Evolutionary conservation across 2,113 vertebrate genomes (phyloP).

Genomic region (Labeo rohita): DNA sequence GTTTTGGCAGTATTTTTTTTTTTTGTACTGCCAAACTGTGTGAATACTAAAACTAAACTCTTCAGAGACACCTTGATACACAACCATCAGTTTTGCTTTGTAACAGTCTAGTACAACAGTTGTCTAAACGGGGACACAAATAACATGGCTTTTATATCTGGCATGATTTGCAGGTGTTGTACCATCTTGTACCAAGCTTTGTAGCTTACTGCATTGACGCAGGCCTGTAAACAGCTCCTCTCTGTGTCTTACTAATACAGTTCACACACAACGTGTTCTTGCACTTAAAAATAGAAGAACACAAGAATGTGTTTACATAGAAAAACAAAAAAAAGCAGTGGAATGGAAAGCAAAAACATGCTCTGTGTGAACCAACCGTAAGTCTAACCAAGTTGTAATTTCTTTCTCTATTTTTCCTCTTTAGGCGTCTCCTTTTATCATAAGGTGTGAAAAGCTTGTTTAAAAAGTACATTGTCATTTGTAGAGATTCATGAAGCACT

Average conservation of each 20-base stretch:
- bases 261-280: not conserved
- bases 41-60: not conserved
- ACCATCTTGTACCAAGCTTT: slow-evolving; percentile 2
- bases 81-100: not conserved
- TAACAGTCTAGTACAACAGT: not conserved
- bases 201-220: not conserved
- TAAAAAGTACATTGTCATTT: not conserved
- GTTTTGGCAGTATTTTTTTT: not conserved
- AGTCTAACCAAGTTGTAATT: not conserved
- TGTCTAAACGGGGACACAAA: slow-evolving; percentile 19
- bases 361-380: not conserved
- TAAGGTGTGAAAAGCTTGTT: not conserved
- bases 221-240: not conserved
- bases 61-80: not conserved
- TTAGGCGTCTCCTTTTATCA: not conserved
- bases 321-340: not conserved
- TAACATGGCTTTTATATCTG: slow-evolving; percentile 14
- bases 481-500: not conserved
- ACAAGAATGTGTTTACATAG: not conserved
- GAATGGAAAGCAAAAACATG: not conserved
- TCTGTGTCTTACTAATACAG: slow-evolving; percentile 12
- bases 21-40: not conserved
- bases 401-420: not conserved
- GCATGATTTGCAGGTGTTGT: slow-evolving; percentile 8
- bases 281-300: not conserved